A percentile compares a stretch with the other conserved stretches of the same genome.
phyloP scores from a whole-genome alignment of 2,797 vertebrate genomes.

The Fundulus diaphanus region DNA sequence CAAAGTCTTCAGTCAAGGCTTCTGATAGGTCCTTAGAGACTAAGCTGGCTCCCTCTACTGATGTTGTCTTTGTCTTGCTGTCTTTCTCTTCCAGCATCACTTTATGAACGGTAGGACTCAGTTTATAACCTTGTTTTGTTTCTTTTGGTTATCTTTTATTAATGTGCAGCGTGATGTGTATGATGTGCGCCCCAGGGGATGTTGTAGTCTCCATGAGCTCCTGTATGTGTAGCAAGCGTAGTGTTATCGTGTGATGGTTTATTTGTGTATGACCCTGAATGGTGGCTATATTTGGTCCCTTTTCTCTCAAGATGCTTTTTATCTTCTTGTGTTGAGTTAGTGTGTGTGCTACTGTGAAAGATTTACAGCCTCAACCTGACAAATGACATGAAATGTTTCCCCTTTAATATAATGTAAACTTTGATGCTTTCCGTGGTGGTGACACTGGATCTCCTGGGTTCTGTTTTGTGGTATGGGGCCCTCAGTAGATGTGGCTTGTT shows the following conservation, averaged over 20 bases:
- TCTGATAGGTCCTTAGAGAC: constrained; percentile 18
- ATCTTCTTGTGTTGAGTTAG: constrained; percentile 13
- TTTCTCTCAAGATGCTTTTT: constrained; percentile 14
- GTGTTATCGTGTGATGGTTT: constrained; percentile 30
- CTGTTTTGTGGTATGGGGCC: neutral
- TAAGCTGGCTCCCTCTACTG: constrained; percentile 8
- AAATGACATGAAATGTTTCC: too few species aligned
- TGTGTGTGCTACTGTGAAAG: constrained; percentile 1
- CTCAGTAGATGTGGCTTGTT: neutral
- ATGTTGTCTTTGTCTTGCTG: constrained; percentile 4
- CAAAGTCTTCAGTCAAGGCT: constrained; percentile 20
- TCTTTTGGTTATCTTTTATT: constrained; percentile 27
- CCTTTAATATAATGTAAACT: neutral
- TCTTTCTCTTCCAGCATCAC: constrained; percentile 13
- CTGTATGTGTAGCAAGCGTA: constrained; percentile 9
- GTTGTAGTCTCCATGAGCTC: constrained; percentile 24
- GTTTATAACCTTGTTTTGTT: constrained; percentile 34
- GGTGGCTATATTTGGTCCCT: constrained; percentile 50
- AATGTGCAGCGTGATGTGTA: constrained; percentile 33
- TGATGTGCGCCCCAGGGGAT: constrained; percentile 22
- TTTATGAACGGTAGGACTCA: constrained; percentile 40
- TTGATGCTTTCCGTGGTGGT: neutral
- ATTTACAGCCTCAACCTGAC: constrained; percentile 2
- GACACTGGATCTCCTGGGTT: neutral
- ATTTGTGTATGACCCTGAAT: constrained; percentile 39